These are phyloP conservation scores for Andrena trimmerana DNA, from an alignment of 2,888 invertebrate genomes.

Conservation along the genomic window DNA sequence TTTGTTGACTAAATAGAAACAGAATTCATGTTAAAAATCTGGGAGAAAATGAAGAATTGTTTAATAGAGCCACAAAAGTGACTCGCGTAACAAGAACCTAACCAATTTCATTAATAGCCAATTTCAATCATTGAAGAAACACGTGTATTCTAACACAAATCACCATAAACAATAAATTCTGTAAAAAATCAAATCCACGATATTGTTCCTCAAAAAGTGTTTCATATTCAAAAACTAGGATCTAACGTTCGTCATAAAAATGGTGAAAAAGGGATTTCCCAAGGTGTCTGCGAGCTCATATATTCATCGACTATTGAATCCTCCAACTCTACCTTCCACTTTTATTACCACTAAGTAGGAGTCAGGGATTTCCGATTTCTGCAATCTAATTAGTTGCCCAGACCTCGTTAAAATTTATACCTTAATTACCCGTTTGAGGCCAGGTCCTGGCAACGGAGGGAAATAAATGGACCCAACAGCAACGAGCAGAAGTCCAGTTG, in stretches of 20 bases:
- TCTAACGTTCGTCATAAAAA: not conserved
- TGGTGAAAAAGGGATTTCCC: not conserved
- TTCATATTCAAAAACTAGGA: not conserved
- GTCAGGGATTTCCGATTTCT: constrained; percentile 38
- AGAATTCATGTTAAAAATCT: no score
- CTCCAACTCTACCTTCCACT: not conserved
- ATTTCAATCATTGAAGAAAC: no score
- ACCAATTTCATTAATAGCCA: no score
- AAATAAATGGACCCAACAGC: constrained; percentile 53
- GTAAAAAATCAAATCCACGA: no score
- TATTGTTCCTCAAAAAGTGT: not conserved
- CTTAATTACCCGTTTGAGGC: constrained; percentile 57
- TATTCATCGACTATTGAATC: constrained; percentile 8
- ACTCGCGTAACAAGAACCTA: no score
- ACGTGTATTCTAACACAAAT: no score
- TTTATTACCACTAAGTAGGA: not conserved
- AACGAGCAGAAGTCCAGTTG: constrained; percentile 40
- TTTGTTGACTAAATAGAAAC: no score
- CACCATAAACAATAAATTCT: no score
- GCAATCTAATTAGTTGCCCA: constrained; percentile 43
- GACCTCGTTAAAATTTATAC: constrained; percentile 53
- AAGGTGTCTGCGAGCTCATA: not conserved
- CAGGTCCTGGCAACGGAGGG: constrained; percentile 11
- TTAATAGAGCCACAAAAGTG: no score
- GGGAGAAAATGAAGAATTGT: no score